Conservation (phyloP, 2,797 vertebrate genomes). For the Euthynnus affinis region DNA sequence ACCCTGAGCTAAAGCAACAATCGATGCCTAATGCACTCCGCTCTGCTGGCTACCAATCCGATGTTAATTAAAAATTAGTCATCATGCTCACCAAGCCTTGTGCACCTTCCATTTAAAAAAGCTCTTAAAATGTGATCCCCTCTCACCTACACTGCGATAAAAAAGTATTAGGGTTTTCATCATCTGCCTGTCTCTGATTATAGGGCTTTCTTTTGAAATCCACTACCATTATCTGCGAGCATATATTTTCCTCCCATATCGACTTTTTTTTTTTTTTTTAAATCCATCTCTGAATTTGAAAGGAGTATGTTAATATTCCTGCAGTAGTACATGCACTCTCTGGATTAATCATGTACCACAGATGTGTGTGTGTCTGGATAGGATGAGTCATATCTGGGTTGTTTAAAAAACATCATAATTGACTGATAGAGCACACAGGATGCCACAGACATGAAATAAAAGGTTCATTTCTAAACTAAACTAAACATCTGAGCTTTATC, state of each 20-base stretch:
- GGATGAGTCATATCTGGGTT: background rate
- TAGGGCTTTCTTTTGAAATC: conserved; percentile 18
- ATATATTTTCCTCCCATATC: background rate
- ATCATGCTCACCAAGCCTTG: conserved; percentile 48
- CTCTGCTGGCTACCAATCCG: conserved; percentile 55
- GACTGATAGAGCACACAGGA: too few relatives aligned
- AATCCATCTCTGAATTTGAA: conserved; percentile 5
- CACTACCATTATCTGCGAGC: conserved; percentile 12
- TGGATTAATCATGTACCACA: background rate
- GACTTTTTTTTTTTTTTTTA: background rate
- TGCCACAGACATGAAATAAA: too few relatives aligned
- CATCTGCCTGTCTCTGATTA: conserved; percentile 4
- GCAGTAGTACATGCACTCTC: background rate
- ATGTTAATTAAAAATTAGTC: conserved; percentile 65
- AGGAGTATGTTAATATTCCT: background rate
- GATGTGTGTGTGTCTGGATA: background rate
- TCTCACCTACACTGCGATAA: conserved; percentile 26
- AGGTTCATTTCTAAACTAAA: too few relatives aligned
- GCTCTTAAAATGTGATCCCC: conserved; percentile 40
- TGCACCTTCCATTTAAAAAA: conserved; percentile 19
- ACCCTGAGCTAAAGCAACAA: conserved; percentile 60
- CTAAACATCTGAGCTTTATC: too few relatives aligned
- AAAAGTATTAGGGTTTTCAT: conserved; percentile 29
- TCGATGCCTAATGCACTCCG: conserved; percentile 67
- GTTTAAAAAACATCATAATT: background rate